Conservation (phyloP, 30 jellyfish, hydroid and myxozoan species). For the Calvadosia cruxmelitensis region DNA sequence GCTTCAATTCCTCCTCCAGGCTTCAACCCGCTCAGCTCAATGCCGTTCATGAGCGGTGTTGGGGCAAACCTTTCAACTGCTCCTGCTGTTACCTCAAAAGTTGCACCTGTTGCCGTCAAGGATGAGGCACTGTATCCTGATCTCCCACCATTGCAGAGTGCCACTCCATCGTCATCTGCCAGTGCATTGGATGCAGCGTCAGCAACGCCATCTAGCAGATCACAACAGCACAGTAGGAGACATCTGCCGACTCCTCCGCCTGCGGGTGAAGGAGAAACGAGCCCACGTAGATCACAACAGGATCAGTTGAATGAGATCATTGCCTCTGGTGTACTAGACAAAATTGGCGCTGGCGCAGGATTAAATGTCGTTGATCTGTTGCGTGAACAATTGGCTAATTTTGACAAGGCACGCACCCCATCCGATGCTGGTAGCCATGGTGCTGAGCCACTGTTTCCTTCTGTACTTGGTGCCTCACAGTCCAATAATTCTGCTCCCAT, state of each 20-base stretch:
- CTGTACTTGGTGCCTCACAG: neutral
- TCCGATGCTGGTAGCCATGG: neutral
- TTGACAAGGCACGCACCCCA: neutral
- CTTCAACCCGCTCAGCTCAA: too few species aligned
- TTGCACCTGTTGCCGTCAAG: too few species aligned
- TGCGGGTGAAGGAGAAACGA: neutral
- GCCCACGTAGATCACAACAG: neutral
- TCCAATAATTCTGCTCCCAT: neutral
- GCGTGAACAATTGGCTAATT: neutral
- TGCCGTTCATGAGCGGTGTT: too few species aligned
- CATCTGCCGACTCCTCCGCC: neutral
- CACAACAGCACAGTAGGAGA: neutral
- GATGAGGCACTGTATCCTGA: neutral
- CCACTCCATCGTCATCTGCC: neutral
- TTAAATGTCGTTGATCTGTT: neutral
- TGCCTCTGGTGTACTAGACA: neutral
- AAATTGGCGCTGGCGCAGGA: neutral
- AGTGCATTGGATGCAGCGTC: neutral
- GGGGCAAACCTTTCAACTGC: too few species aligned
- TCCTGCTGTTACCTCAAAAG: too few species aligned
- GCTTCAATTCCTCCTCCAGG: too few species aligned
- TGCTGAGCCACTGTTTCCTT: neutral
- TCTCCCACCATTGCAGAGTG: neutral
- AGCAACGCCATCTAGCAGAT: neutral
- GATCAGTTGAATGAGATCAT: neutral